Conservation (phyloP, 2,113 vertebrate genomes). For the Glareola pratincola region DNA sequence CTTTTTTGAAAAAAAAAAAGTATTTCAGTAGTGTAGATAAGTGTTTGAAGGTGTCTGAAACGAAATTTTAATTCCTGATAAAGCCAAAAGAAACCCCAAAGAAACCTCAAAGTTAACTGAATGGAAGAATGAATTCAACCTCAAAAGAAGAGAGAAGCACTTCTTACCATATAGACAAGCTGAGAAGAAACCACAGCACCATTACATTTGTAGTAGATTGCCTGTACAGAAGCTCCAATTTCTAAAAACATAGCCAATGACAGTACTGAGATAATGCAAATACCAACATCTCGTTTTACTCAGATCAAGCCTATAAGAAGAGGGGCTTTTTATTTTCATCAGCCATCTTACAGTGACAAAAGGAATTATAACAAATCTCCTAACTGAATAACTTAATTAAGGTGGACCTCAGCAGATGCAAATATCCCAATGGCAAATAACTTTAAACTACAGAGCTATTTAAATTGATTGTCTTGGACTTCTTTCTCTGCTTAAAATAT, state of each 20-base stretch:
- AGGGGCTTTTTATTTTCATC: neutral
- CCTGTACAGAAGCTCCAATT: neutral
- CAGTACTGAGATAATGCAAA: neutral
- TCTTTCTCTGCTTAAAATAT: neutral
- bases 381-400: neutral
- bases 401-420: neutral
- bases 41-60: neutral
- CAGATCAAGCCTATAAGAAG: neutral
- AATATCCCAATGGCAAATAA: neutral
- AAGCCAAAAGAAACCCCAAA: neutral
- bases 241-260: neutral
- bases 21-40: neutral
- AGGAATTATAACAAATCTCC: neutral
- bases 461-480: neutral
- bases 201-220: neutral
- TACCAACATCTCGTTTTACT: neutral
- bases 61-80: neutral
- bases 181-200: neutral
- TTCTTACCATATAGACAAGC: neutral
- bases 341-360: neutral
- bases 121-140: neutral
- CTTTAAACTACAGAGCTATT: neutral
- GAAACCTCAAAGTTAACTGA: neutral
- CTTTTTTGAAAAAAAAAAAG: neutral
- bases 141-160: neutral